phyloP scores from a whole-genome alignment of 2,113 vertebrate species.

The Anser brachyrhynchus region DNA sequence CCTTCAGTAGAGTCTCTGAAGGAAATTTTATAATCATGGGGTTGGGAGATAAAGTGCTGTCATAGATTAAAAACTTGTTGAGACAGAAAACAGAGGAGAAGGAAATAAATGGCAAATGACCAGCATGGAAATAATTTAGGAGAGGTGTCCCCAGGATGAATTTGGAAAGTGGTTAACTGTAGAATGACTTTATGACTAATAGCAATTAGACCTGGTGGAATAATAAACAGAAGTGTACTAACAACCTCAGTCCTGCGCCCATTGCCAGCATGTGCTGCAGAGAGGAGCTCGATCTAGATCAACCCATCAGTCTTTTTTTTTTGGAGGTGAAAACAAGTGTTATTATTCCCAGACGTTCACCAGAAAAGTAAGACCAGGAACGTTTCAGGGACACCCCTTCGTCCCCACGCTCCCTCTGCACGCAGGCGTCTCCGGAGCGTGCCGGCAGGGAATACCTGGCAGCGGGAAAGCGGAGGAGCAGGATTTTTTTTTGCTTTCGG shows the following conservation, averaged over 20 bases:
- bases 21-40: constrained; percentile 74
- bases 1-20: constrained; percentile 72
- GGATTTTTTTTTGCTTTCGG: constrained; percentile 7
- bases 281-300: not conserved
- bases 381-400: not conserved
- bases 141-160: constrained; percentile 66
- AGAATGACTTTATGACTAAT: constrained; percentile 56
- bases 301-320: not conserved
- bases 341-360: not conserved
- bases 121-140: constrained; percentile 70
- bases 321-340: not conserved
- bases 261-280: not conserved
- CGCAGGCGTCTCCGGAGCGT: not conserved
- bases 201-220: constrained; percentile 38
- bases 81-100: constrained; percentile 73
- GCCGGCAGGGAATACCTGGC: not conserved
- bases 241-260: not conserved
- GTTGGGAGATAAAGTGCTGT: constrained; percentile 73
- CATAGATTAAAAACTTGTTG: constrained; percentile 75
- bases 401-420: accelerated
- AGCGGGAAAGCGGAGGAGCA: constrained; percentile 7
- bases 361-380: not conserved
- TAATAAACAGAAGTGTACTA: constrained; percentile 31
- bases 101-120: constrained; percentile 73
- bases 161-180: constrained; percentile 66